Conservation (phyloP, 2,797 vertebrate species). For the Podarcis lilfordi region DNA sequence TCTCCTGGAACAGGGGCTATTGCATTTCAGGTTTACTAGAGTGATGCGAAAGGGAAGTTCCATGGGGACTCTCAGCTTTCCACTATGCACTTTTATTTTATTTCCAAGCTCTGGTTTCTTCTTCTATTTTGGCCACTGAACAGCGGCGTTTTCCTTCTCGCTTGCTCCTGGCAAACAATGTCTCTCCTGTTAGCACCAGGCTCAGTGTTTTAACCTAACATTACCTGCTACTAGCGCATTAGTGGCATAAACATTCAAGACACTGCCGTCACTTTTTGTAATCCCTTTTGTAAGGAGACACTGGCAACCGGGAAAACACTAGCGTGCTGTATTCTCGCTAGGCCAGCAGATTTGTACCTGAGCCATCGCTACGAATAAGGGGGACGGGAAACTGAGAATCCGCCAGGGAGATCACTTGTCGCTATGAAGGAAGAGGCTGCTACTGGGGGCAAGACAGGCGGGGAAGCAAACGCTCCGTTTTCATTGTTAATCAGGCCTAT, state of each 20-base stretch:
- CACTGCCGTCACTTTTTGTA: background rate
- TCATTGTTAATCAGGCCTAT: slow-evolving; percentile 63
- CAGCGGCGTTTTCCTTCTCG: slow-evolving; percentile 12
- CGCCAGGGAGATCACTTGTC: slow-evolving; percentile 79
- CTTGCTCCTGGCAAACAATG: slow-evolving; percentile 39
- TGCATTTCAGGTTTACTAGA: slow-evolving; percentile 82
- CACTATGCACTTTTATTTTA: slow-evolving; percentile 45
- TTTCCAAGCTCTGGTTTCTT: slow-evolving; percentile 52
- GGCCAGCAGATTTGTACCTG: slow-evolving; percentile 52
- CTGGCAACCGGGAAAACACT: slow-evolving; percentile 54
- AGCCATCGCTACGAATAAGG: slow-evolving; percentile 55
- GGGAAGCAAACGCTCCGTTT: slow-evolving; percentile 69
- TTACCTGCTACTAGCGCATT: slow-evolving; percentile 41
- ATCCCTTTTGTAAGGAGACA: slow-evolving; percentile 61
- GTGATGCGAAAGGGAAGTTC: slow-evolving; percentile 70
- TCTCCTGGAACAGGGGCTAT: slow-evolving; percentile 77
- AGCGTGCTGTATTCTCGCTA: slow-evolving; percentile 25
- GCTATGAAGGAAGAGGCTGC: slow-evolving; percentile 66
- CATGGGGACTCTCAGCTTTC: slow-evolving; percentile 82
- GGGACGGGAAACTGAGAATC: slow-evolving; percentile 76
- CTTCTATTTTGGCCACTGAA: slow-evolving; percentile 7
- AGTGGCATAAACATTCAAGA: slow-evolving; percentile 66
- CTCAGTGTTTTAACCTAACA: slow-evolving; percentile 61
- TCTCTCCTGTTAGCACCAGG: slow-evolving; percentile 38
- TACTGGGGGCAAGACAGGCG: slow-evolving; percentile 73